Conservation (phyloP, 2,888 invertebrate species). For the Lamellibrachia columna region DNA sequence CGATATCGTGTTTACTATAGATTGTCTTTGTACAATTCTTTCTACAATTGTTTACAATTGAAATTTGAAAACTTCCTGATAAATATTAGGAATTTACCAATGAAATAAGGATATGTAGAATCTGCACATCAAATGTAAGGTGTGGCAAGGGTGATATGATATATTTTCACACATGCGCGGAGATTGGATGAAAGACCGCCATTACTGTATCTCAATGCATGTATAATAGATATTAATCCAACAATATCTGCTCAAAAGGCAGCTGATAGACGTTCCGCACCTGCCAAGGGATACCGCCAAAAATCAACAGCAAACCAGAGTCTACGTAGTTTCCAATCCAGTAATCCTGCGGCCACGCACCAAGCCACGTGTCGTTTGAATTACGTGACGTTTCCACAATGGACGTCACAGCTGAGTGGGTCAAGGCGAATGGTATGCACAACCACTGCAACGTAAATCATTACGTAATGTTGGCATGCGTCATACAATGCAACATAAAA, state of each 20-base stretch:
- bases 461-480: neutral
- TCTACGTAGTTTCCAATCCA: conserved; percentile 70
- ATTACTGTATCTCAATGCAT: neutral
- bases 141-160: too few relatives aligned
- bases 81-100: too few relatives aligned
- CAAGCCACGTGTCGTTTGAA: conserved; percentile 39
- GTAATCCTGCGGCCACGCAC: conserved; percentile 36
- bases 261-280: conserved; percentile 22
- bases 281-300: conserved; percentile 92
- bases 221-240: too few relatives aligned
- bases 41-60: too few relatives aligned
- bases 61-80: too few relatives aligned
- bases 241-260: neutral
- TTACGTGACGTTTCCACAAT: conserved; percentile 69
- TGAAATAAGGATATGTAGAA: too few relatives aligned
- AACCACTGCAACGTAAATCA: conserved; percentile 75
- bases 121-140: too few relatives aligned
- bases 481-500: neutral
- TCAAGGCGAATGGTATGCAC: conserved; percentile 95
- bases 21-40: too few relatives aligned
- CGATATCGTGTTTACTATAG: too few relatives aligned
- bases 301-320: conserved; percentile 86
- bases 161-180: neutral
- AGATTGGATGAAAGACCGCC: neutral
- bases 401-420: conserved; percentile 82